Conservation (phyloP, 2,888 invertebrate species). For the Psylliodes chrysocephalus region DNA sequence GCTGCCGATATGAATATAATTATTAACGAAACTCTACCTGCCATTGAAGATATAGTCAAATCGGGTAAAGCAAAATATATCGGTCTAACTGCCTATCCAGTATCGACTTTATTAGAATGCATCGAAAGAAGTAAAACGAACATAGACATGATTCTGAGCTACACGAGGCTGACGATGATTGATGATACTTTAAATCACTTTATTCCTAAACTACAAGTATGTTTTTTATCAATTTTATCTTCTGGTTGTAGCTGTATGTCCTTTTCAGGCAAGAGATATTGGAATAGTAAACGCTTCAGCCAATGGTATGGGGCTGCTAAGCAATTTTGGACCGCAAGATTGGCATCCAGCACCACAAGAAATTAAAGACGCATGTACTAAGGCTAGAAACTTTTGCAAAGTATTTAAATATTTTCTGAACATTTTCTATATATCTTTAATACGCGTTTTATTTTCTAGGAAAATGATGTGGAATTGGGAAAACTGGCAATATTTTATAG, state of each 20-base stretch:
- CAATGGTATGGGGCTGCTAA: conserved; percentile 84
- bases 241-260: too few species aligned
- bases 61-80: conserved; percentile 81
- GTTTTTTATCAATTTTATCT: too few species aligned
- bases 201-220: conserved; percentile 80
- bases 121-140: conserved; percentile 70
- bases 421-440: not conserved
- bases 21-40: conserved; percentile 87
- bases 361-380: conserved; percentile 70
- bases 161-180: conserved; percentile 81
- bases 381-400: conserved; percentile 75
- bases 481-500: conserved; percentile 77
- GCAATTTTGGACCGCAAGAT: conserved; percentile 75
- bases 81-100: conserved; percentile 88
- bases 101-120: conserved; percentile 79
- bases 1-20: conserved; percentile 79
- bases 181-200: conserved; percentile 82
- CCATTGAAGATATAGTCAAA: conserved; percentile 77
- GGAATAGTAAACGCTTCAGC: conserved; percentile 88
- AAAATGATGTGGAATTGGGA: conserved; percentile 73
- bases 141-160: conserved; percentile 80
- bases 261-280: conserved; percentile 73
- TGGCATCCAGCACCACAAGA: conserved; percentile 85
- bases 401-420: conserved; percentile 53
- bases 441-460: conserved; percentile 59